phyloP scores from a whole-genome alignment of 2,113 vertebrate species.

The Tragelaphus strepsiceros region DNA sequence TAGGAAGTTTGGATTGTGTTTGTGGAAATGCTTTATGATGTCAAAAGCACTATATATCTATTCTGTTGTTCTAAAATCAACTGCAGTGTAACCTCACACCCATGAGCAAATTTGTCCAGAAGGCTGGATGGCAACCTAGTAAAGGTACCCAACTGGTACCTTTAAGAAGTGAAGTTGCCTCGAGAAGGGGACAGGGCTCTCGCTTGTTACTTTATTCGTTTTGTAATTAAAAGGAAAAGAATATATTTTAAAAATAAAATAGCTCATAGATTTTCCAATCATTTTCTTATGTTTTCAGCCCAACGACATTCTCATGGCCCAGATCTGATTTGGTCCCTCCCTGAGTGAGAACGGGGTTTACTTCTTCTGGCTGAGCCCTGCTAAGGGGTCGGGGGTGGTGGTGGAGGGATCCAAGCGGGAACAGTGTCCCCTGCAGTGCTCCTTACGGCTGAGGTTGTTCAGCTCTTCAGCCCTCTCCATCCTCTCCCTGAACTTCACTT shows the following conservation, averaged over 20 bases:
- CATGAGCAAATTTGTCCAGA: neutral
- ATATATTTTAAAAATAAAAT: neutral
- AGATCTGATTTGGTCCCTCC: neutral
- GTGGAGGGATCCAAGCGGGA: neutral
- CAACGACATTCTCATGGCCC: neutral
- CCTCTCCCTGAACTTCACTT: neutral
- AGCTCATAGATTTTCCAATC: neutral
- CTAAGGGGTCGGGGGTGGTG: fast-evolving
- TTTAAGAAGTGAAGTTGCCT: neutral
- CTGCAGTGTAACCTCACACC: neutral
- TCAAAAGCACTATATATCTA: neutral
- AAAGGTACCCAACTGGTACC: fast-evolving
- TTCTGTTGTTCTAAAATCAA: neutral
- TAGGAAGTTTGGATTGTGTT: neutral
- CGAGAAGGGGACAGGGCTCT: neutral
- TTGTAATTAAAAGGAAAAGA: neutral
- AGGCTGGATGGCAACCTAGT: neutral
- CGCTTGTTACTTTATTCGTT: neutral
- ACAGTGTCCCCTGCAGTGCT: neutral
- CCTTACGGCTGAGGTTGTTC: neutral
- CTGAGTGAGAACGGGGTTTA: neutral
- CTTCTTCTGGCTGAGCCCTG: neutral
- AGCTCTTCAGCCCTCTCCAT: neutral
- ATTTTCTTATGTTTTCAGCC: neutral
- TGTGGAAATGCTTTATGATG: neutral